Conservation (phyloP, 2,888 invertebrate genomes). For the Caenorhabditis macrosperma region DNA sequence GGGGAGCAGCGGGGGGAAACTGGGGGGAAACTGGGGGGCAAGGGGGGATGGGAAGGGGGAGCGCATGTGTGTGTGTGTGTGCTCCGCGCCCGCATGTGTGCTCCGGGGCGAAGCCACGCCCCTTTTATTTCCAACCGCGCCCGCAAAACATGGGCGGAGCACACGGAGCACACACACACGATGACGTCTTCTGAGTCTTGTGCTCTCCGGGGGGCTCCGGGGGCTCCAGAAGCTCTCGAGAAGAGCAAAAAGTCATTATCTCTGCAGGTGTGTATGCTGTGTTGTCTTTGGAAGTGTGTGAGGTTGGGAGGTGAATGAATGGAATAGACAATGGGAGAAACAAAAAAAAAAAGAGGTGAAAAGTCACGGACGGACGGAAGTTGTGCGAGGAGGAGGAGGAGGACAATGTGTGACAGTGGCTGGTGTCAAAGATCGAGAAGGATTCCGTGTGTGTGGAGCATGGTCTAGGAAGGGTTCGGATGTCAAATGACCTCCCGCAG, state of each 20-base stretch:
- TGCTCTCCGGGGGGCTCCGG: too few species aligned
- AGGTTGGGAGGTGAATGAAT: background rate
- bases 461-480: too few species aligned
- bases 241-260: constrained; percentile 33
- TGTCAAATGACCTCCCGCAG: too few species aligned
- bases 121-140: constrained; percentile 50
- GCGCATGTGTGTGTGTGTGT: constrained; percentile 42
- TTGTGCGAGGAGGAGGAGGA: background rate
- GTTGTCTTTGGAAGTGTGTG: too few species aligned
- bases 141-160: constrained; percentile 53
- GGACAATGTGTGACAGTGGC: too few species aligned
- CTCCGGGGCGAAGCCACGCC: constrained; percentile 31
- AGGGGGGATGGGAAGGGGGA: background rate
- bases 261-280: constrained; percentile 31
- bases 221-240: constrained; percentile 9
- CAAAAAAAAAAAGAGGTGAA: background rate
- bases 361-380: too few species aligned
- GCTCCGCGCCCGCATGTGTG: constrained; percentile 30
- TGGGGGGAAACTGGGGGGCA: background rate
- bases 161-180: too few species aligned
- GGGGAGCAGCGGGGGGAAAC: too few species aligned
- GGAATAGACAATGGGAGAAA: background rate
- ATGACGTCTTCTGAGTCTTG: constrained; percentile 32
- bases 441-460: too few species aligned
- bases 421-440: too few species aligned